Percentiles rank a stretch among this genome's conserved stretches.
Evolutionary conservation across 1,140 invertebrate genomes (phyloP).

Genomic region (Glossosoma conforme): DNA sequence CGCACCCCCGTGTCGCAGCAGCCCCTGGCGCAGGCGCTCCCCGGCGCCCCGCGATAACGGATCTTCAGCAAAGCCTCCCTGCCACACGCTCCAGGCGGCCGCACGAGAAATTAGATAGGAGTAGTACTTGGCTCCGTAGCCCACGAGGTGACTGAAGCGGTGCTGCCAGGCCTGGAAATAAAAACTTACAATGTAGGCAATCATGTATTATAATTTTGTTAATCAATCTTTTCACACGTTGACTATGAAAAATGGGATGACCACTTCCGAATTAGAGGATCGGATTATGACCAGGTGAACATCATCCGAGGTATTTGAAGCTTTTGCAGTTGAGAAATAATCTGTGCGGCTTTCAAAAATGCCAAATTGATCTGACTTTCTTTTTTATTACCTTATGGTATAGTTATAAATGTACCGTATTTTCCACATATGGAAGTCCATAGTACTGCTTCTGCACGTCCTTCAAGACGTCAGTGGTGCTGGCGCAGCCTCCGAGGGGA

Average conservation of each 20-base stretch:
- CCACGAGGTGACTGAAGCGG: conserved; percentile 92
- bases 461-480: conserved; percentile 76
- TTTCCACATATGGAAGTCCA: conserved; percentile 76
- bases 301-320: too few species aligned
- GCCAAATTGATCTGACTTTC: too few species aligned
- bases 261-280: too few species aligned
- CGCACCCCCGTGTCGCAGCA: conserved; percentile 86
- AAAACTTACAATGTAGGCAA: neutral
- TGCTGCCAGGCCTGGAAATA: conserved; percentile 82
- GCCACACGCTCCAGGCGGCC: conserved; percentile 91
- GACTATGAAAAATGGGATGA: too few species aligned
- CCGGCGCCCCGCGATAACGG: conserved; percentile 76
- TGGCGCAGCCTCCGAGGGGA: conserved; percentile 41
- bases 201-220: neutral
- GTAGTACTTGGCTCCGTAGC: conserved; percentile 98
- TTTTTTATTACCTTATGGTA: too few species aligned
- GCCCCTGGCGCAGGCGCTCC: conserved; percentile 68
- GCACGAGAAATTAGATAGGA: conserved; percentile 93
- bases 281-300: too few species aligned
- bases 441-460: conserved; percentile 81
- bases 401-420: conserved; percentile 61
- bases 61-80: conserved; percentile 76
- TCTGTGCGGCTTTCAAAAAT: too few species aligned
- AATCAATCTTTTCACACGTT: neutral
- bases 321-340: too few species aligned